Evolutionary conservation across 2,888 invertebrate species (phyloP), one percentile per base, ranked within the genome.

Genomic region (Hirtodrosophila duncani): DNA sequence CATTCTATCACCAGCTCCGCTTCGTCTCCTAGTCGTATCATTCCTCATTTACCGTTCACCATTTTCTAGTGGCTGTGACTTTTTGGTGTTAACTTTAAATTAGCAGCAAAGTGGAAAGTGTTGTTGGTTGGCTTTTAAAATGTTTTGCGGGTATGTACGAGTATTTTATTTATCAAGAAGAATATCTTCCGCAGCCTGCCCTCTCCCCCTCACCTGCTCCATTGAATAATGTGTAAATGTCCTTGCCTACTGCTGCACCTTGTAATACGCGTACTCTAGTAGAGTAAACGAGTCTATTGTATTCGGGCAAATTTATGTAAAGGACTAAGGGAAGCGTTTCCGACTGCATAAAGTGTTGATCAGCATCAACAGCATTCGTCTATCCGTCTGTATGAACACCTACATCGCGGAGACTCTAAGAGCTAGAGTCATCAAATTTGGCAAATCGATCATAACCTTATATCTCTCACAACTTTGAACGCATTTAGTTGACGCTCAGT

Each of bases 131-230:
- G 74, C 81, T 75, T 75, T 78, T 75, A 63, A 75, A 81, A 75
- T 75, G 78, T 69, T 79, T 74, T 81, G 81, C 58, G 81, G 81
- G n/a, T n/a, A n/a, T n/a, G n/a, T n/a, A n/a, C n/a, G n/a, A 74
- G 58, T 75, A 75, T 71, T 71, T 61, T 64, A 79, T 72, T 72
- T 72, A 72, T 79, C 72, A 79, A 62, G 64, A 52, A 62, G 65
- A 52, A 69, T 71, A 75, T 75, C 80, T 75, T 10, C 27, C 17
- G 24, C 34, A 11, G 11, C 10, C 37, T 26, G 29, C 17, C 4
- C 33, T 6, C 11, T 36, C 24, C 7, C 7, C 14, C 10, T 17
- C 20, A 33, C 10, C 30, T 13, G 6, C 27, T 9, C 1, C 26
- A 39, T 41, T 53, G 53, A 61, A 52, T 67, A 67, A 65, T 55